Evolutionary conservation across 2,888 invertebrate genomes (phyloP), one percentile per base, ranked within the genome.

Genomic region (Zelleria hepariella): DNA sequence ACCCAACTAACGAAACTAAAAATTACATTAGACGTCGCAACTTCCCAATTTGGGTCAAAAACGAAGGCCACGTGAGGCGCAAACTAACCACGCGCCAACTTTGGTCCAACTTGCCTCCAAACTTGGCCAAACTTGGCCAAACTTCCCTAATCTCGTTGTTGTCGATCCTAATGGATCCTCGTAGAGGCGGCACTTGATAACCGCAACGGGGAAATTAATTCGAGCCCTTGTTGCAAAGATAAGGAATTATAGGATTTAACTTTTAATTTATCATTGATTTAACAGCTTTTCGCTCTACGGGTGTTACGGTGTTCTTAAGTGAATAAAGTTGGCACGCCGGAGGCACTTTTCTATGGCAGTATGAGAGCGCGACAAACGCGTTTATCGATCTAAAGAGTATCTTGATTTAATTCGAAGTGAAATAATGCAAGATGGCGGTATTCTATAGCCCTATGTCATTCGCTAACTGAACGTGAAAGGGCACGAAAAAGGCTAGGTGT

Each of bases 171-270:
- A 76, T 74, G 74, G 69, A 67, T 71, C 65, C 64, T 27, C 59
- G 65, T 62, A 60, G 70, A 66, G 64, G 66, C 59, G 67, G 52
- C 64, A 63, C 53, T 42, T 21, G 57, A 60, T 60, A 68, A 73
- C 76, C 75, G 62, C 74, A 62, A 60, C 56, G 64, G 67, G 74
- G 72, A 74, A 71, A 77, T 77, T 76, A 73, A 73, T 71, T 70
- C 65, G 63, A 65, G 68, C 67, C 55, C 20, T 10, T 27, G 20
- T 10, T 8, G 32, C 32, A 18, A 15, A 18, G 42, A 55, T 32
- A 55, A 32, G 55, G 55, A 32, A 32, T 54, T 55, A 55, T 18
- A 27, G 55, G 55, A 27, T 32, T 54, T 32, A 55, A 55, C 24
- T 55, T 55, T 20, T 42, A 42, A 23, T 51, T 51, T 20, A 10